Evolutionary conservation across 2,888 invertebrate species (phyloP).

Genomic region (Saturnia japonica): DNA sequence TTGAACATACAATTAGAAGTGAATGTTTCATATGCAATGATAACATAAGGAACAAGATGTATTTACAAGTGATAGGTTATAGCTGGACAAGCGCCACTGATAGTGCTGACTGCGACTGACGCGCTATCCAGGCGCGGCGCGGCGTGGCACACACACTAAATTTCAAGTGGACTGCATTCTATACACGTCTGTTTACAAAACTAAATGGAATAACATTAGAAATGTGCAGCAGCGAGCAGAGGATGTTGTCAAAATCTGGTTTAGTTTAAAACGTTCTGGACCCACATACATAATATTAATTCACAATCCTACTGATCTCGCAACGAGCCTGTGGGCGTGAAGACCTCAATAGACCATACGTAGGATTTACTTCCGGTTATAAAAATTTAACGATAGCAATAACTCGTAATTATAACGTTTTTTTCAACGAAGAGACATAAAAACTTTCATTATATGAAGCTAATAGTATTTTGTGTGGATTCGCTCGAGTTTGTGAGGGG

Average conservation of each 20-base stretch:
- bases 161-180: too few relatives aligned
- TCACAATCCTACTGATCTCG: neutral
- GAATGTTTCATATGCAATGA: too few relatives aligned
- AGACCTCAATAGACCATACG: neutral
- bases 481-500: neutral
- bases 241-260: neutral
- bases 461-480: neutral
- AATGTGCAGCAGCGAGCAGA: neutral
- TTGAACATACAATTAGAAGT: too few relatives aligned
- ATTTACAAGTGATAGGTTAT: too few relatives aligned
- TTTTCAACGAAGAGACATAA: slow-evolving; percentile 5
- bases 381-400: slow-evolving; percentile 3
- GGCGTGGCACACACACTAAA: too few relatives aligned
- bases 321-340: neutral
- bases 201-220: neutral
- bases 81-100: too few relatives aligned
- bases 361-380: slow-evolving; percentile 7
- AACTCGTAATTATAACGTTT: slow-evolving; percentile 9
- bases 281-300: neutral
- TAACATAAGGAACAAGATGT: too few relatives aligned
- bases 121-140: too few relatives aligned
- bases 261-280: neutral
- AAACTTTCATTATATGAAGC: slow-evolving; percentile 6
- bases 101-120: too few relatives aligned
- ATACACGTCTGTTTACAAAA: too few relatives aligned